Evolutionary conservation across 2,113 vertebrate species (phyloP), one percentile per base, ranked within the genome.

Genomic region (Hippocampus barbouri): DNA sequence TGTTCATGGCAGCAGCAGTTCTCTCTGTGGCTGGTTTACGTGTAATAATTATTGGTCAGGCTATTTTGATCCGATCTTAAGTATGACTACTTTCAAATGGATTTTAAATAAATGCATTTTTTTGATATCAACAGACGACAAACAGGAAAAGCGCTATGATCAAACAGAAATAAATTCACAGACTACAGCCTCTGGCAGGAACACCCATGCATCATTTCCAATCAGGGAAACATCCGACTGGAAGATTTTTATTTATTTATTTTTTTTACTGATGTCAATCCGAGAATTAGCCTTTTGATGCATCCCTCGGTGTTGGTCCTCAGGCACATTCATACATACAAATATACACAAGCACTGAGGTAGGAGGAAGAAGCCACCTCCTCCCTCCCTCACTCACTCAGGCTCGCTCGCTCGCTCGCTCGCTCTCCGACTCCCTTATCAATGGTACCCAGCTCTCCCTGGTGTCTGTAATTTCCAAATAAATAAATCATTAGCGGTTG

Each of bases 401-500:
- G 30, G 30, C 30, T 30, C 30, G 30, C 30, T 34, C 60, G 30
- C 30, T 30, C 30, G 30, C 30, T 34, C 60, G 45, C 70, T 77
- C 69, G 1, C 72, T 77, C 76, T 77, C 76, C 56, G 66, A 69
- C 73, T 78, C 74, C 49, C 47, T 88, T 83, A 89, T 91, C 87
- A 89, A 84, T 85, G 47, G 63, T 76, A 76, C 72, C 82, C 84
- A 88, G 82, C 75, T 84, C 85, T 86, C 81, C 74, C 76, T 74
- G 68, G 70, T 69, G 71, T 81, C 82, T 78, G 76, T 85, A 83
- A 85, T 89, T 88, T 90, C 68, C 78, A 87, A 89, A 90, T 89
- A 89, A 91, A 90, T 87, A 89, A 90, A 89, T 89, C 84, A 90
- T 85, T 86, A 87, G 74, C 60, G 74, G 79, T 64, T 83, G 71